These are phyloP conservation scores for Amniataba percoides DNA, from an alignment of 2,797 vertebrate species.

Conservation along the genomic window DNA sequence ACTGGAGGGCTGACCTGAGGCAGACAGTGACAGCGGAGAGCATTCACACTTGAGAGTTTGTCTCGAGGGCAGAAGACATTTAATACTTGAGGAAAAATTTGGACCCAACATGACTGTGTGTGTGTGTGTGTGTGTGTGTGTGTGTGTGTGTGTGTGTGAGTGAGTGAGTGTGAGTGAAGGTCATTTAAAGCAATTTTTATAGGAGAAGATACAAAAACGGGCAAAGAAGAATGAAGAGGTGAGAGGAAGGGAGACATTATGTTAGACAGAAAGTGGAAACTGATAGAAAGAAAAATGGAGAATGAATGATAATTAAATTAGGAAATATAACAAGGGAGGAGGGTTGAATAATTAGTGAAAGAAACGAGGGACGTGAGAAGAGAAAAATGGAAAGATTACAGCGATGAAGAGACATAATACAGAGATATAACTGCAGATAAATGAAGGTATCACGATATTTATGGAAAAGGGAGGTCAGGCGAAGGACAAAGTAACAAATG, in stretches of 20 bases:
- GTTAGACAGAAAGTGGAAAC: background rate
- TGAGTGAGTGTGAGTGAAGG: too few species aligned
- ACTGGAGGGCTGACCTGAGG: constrained; percentile 95
- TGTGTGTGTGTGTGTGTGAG: too few species aligned
- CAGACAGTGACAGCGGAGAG: background rate
- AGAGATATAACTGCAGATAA: constrained; percentile 21
- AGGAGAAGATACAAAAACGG: background rate
- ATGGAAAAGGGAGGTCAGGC: constrained; percentile 9
- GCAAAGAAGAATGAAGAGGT: background rate
- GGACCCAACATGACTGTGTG: background rate
- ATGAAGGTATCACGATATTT: constrained; percentile 2
- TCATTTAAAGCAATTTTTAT: background rate
- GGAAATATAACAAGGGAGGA: background rate
- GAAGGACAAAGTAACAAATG: constrained; percentile 18
- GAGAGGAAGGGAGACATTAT: background rate
- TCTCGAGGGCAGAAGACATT: background rate
- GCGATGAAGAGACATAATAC: background rate
- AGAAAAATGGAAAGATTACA: background rate
- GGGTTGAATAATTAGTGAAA: constrained; percentile 7
- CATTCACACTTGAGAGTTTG: constrained; percentile 17
- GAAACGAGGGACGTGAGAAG: background rate
- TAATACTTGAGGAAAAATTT: background rate
- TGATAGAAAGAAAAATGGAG: background rate
- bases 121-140: too few species aligned
- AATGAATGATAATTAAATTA: background rate